phyloP scores from a whole-genome alignment of 1,140 invertebrate genomes.

The Drosophila nannoptera region DNA sequence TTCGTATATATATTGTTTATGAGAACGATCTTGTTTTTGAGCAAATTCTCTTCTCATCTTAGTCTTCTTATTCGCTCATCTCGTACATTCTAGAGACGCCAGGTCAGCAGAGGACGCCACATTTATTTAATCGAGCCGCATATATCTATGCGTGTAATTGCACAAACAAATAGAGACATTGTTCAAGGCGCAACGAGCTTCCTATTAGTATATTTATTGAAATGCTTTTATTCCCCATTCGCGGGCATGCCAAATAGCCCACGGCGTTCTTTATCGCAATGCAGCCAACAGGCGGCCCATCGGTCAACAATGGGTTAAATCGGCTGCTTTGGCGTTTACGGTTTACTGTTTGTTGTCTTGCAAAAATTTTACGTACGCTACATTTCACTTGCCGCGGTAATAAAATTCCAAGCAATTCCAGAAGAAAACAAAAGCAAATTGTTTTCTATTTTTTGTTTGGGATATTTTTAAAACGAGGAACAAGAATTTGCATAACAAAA shows the following conservation, averaged over 20 bases:
- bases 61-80: conserved; percentile 14
- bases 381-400: conserved; percentile 39
- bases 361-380: conserved; percentile 9
- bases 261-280: conserved; percentile 22
- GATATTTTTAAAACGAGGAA: conserved; percentile 51
- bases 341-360: conserved; percentile 5
- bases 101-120: conserved; percentile 36
- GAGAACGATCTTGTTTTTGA: conserved; percentile 43
- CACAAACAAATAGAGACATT: background rate
- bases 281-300: background rate
- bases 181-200: background rate
- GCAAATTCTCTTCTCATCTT: conserved; percentile 13
- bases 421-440: conserved; percentile 57
- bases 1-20: conserved; percentile 41
- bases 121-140: conserved; percentile 18
- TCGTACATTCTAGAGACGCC: conserved; percentile 29
- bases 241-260: conserved; percentile 30
- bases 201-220: conserved; percentile 52
- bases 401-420: conserved; percentile 59
- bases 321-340: conserved; percentile 4
- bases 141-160: conserved; percentile 12
- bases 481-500: conserved; percentile 74
- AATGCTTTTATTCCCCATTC: conserved; percentile 52
- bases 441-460: conserved; percentile 44
- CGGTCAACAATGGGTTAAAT: conserved; percentile 23